Percentiles rank a stretch among this genome's conserved stretches.
Evolutionary conservation across 2,797 vertebrate species (phyloP).

Genomic region (Scyliorhinus canicula): DNA sequence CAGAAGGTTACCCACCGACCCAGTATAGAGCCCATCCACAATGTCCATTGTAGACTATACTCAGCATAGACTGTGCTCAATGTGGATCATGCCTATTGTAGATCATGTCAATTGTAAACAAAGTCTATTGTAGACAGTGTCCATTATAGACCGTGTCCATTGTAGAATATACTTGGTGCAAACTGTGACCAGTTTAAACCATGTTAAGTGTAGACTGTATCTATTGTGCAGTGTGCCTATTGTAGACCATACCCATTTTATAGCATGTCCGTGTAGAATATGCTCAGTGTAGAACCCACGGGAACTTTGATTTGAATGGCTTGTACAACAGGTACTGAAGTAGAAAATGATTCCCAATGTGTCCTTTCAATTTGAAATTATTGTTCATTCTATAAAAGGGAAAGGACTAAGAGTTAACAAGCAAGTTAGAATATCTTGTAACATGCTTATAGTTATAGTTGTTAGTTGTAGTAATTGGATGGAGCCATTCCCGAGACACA

Average conservation of each 20-base stretch:
- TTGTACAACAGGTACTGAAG: not conserved
- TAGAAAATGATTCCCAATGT: not conserved
- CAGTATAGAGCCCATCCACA: not conserved
- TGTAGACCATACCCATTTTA: not conserved
- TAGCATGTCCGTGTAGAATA: too few species aligned
- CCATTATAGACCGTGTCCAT: not conserved
- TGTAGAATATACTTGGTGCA: not conserved
- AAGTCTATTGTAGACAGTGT: not conserved
- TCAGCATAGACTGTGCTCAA: too few species aligned
- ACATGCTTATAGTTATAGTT: not conserved
- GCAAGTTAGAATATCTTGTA: not conserved
- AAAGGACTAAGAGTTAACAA: not conserved
- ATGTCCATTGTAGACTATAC: too few species aligned
- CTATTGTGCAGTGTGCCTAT: not conserved
- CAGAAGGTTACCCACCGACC: too few species aligned
- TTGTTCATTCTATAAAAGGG: not conserved
- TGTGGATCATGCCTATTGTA: too few species aligned
- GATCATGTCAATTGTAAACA: not conserved
- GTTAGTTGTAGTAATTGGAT: not conserved
- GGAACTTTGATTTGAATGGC: not conserved
- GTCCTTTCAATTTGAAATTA: not conserved
- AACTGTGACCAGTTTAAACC: not conserved
- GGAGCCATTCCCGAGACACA: not conserved
- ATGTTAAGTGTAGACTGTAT: not conserved
- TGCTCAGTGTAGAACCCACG: not conserved